phyloP scores from a whole-genome alignment of 1,140 invertebrate genomes.

The roundworm (Caenorhabditis elegans) region WBcel235 BX284603.4:11916001-11916500 shows the following conservation, averaged over 20 bases:
- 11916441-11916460: neutral
- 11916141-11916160: slow-evolving; percentile 27
- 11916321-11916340: slow-evolving; percentile 18
- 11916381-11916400: slow-evolving; percentile 17
- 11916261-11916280: slow-evolving; percentile 12
- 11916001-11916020: slow-evolving; percentile 21
- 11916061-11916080: slow-evolving; percentile 30
- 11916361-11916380: neutral
- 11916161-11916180: neutral
- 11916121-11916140: slow-evolving; percentile 10
- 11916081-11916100: too few relatives aligned
- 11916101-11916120: too few relatives aligned
- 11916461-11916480: neutral
- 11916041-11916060: slow-evolving; percentile 1
- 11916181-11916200: neutral
- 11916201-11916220: neutral
- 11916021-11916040: neutral
- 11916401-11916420: neutral
- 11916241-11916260: neutral
- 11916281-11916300: neutral
- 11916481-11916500: slow-evolving; percentile 35
- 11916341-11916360: neutral
- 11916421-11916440: neutral
- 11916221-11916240: neutral
- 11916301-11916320: neutral